Percentiles rank a stretch among this genome's conserved stretches.
Conservation (phyloP, 2,888 invertebrate genomes). For the Meta bourneti region DNA sequence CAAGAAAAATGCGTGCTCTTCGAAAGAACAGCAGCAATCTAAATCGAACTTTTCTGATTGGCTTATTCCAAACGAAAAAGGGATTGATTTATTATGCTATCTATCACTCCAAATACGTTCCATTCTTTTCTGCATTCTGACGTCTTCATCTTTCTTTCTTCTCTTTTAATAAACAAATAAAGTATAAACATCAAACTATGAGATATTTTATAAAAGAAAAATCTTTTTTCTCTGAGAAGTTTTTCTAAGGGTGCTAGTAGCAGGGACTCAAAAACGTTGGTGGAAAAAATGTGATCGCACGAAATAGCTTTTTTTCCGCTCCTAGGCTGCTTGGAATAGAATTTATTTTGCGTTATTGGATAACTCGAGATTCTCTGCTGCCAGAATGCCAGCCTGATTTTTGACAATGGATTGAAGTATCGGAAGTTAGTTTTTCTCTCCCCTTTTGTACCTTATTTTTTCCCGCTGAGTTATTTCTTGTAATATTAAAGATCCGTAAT, state of each 20-base stretch:
- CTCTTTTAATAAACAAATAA: slow-evolving; percentile 58
- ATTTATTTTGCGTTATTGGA: slow-evolving; percentile 68
- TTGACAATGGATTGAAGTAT: slow-evolving; percentile 34
- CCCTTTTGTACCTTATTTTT: neutral
- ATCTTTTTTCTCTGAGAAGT: neutral
- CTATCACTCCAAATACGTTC: slow-evolving; percentile 47
- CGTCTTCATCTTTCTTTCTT: slow-evolving; percentile 5
- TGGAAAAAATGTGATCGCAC: slow-evolving; percentile 6
- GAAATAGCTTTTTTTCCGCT: slow-evolving; percentile 50
- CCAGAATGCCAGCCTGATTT: slow-evolving; percentile 16
- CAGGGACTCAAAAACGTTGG: slow-evolving; percentile 17
- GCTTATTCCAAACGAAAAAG: slow-evolving; percentile 50
- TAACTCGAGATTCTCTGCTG: slow-evolving; percentile 50
- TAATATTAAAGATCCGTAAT: neutral
- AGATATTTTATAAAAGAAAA: slow-evolving; percentile 61
- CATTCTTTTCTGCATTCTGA: slow-evolving; percentile 16
- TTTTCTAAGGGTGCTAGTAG: slow-evolving; percentile 29
- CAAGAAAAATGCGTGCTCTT: neutral
- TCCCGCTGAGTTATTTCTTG: neutral
- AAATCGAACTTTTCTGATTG: slow-evolving; percentile 47
- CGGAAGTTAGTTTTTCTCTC: neutral
- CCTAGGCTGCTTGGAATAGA: slow-evolving; percentile 22
- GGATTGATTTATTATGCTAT: slow-evolving; percentile 65
- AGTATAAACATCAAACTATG: slow-evolving; percentile 61
- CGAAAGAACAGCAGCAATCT: slow-evolving; percentile 18